phyloP scores from a whole-genome alignment of 2,113 vertebrate species.

The Thamnophis sirtalis region DNA sequence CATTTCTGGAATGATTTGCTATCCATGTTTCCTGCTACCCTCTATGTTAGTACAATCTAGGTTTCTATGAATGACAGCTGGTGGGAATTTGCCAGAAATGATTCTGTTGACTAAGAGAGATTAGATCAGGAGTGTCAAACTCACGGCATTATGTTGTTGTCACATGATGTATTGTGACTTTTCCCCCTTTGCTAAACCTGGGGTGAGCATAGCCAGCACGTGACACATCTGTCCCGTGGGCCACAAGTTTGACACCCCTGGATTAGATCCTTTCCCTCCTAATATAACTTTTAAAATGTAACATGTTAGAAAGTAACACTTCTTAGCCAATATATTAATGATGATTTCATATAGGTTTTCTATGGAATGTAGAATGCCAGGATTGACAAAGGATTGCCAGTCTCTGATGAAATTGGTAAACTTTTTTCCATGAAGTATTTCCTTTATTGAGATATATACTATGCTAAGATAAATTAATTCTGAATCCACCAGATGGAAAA shows the following conservation, averaged over 20 bases:
- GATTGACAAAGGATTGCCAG: neutral
- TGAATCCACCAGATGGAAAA: neutral
- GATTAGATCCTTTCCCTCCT: neutral
- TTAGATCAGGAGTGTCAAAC: neutral
- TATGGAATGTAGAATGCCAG: too few species aligned
- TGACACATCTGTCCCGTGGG: too few species aligned
- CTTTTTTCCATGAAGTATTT: neutral
- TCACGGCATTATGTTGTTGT: too few species aligned
- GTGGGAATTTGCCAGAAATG: neutral
- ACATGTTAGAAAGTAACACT: neutral
- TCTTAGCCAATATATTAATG: neutral
- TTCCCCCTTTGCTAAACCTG: too few species aligned
- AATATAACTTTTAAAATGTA: neutral
- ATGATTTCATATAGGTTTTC: neutral
- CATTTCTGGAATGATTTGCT: neutral
- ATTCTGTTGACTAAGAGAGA: neutral
- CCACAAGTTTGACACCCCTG: too few species aligned
- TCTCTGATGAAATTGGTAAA: neutral
- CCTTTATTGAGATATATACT: neutral
- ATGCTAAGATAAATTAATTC: neutral
- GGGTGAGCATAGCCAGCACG: too few species aligned
- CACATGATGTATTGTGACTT: too few species aligned
- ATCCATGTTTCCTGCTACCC: neutral
- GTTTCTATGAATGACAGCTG: neutral
- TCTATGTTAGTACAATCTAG: neutral